These are phyloP conservation scores for Hyppa rectilinea DNA, from an alignment of 2,888 invertebrate species.

Conservation along the genomic window DNA sequence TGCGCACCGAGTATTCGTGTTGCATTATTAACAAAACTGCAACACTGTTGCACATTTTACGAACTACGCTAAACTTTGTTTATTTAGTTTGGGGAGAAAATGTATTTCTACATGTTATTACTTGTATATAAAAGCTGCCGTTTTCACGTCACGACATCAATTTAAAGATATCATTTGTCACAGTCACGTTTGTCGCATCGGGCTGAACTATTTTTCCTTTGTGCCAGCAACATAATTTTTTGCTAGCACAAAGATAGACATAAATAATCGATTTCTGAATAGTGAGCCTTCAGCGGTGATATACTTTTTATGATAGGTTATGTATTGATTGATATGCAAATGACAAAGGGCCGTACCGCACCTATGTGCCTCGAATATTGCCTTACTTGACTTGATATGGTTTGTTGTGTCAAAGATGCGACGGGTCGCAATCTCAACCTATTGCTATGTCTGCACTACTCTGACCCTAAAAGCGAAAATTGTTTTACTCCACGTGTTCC, in stretches of 20 bases:
- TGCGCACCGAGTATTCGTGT: constrained; percentile 33
- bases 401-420: constrained; percentile 16
- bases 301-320: constrained; percentile 39
- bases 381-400: constrained; percentile 11
- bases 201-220: constrained; percentile 40
- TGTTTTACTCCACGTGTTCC: constrained; percentile 18
- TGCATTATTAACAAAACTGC: constrained; percentile 52
- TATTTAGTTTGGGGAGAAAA: constrained; percentile 25
- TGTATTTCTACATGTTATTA: constrained; percentile 30
- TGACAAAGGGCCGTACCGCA: constrained; percentile 24
- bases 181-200: constrained; percentile 47
- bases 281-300: constrained; percentile 23
- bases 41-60: constrained; percentile 44
- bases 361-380: constrained; percentile 23
- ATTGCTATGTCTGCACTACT: constrained; percentile 14
- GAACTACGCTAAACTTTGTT: constrained; percentile 30
- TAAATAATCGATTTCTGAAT: constrained; percentile 35
- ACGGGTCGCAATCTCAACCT: constrained; percentile 20
- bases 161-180: constrained; percentile 55
- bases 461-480: constrained; percentile 27
- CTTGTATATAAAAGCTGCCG: constrained; percentile 24
- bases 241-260: constrained; percentile 31
- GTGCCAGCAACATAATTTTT: constrained; percentile 26
- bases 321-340: constrained; percentile 60
- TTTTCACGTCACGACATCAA: constrained; percentile 43